Base-by-base conservation (phyloP, 2,113 vertebrate species). In the Melanerpes formicivorus region DNA sequence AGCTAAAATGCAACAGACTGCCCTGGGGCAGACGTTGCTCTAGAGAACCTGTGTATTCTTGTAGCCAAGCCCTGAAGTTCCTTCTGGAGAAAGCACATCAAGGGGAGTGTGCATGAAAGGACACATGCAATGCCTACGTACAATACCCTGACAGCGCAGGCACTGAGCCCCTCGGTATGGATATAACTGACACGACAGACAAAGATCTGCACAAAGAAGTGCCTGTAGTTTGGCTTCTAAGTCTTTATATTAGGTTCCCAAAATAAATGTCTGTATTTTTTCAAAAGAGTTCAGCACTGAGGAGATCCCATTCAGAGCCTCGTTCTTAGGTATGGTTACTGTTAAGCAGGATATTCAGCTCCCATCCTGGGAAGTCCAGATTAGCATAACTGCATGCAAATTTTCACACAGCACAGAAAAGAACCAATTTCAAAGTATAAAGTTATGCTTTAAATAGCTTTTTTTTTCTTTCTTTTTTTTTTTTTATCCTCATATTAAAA, bases 401-500 rank as follows among this genome's bases (percentile, higher is more conserved):
- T 96, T 91, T 92, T 75, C 76, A 92, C 62, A 58, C 26, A 77
- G 65, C 26, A 91, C 12, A 84, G 69, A 80, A 87, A 80, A 86
- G 29, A 87, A 85, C 58, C 30, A 26, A 89, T 90, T 92, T 92
- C 40, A 26, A 54, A 80, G 26, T 16, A 40, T 54, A 55, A 83
- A 91, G 58, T 75, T 80, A 80, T 73, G 15, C 5, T 50, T 90
- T 93, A 80, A 91, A 89, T 46, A 67, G 62, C n/a, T 64, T 91
- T 79, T 27, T 55, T 55, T 55, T 22, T 25, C 25, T 55, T 64
- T 91, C 76, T 77, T 92, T 88, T 54, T 54, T 55, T 64, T 91
- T 79, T 77, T 92, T 88, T 37, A 96, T 94, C 65, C 42, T 93
- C 13, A 48, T 77, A 74, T 80, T 92, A 94, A 95, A 95, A 84